Evolutionary conservation across 2,888 invertebrate species (phyloP), one percentile per base, ranked within the genome.

Genomic region (Idaea dimidiata): DNA sequence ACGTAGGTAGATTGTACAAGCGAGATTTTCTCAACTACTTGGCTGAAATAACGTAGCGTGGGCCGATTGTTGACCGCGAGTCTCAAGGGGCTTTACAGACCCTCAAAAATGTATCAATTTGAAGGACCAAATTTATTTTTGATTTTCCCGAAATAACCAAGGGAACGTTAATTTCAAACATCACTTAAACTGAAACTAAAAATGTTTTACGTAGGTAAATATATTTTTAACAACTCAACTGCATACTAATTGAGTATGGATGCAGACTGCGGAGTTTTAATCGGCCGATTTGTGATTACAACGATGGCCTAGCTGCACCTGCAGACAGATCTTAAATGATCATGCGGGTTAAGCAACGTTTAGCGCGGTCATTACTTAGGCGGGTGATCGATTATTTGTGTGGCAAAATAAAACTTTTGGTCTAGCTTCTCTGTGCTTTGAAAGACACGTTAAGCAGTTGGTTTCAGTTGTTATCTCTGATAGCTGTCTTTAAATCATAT

Each of bases 41-140:
- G 43, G 43, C 43, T 5, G 14, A 8, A 43, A 14, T 14, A 43
- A 43, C 43, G 8, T 1, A 43, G 43, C 43, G 43, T 43, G 43
- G 43, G 68, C 65, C 43, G 64, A 66, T 59, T 69, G 68, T 66
- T 73, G 43, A 43, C 43, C 43, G 8, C 14, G 14, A 33, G 43
- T 10, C 43, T 43, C 43, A 14, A 43, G 43, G 43, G 43, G 43
- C 43, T 10, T 43, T 43, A 43, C 43, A 43, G 43, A 1, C 43
- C 14, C 10, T 43, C 43, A 43, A 14, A 43, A 43, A 14, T 14
- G 8, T 8, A 10, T 14, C 1, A 43, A 14, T 43, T 43, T 43
- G 10, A 10, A 43, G 3, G 3, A 43, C 43, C 10, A 43, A 43
- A 8, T 43, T 4, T 43, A 43, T 43, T 43, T 43, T 43, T 43